Percentiles rank a stretch among this genome's conserved stretches.
phyloP scores from a whole-genome alignment of 2,113 vertebrate genomes.

The Peromyscus leucopus region DNA sequence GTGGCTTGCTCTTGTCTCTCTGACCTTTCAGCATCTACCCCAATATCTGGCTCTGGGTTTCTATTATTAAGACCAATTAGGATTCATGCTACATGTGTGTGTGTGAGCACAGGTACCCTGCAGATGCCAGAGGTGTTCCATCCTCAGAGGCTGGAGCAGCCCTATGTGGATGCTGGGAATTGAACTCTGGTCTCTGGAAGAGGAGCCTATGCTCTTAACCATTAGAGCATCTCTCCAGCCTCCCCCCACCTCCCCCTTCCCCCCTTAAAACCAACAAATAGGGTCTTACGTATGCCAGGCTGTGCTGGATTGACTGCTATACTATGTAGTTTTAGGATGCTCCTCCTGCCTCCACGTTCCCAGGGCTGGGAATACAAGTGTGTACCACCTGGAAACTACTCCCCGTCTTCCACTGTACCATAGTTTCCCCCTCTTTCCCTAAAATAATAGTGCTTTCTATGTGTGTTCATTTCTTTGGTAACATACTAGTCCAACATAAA shows the following conservation, averaged over 20 bases:
- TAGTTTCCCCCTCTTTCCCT: too few species aligned
- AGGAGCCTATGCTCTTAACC: not conserved
- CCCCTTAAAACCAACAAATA: not conserved
- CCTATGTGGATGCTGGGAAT: not conserved
- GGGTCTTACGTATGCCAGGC: too few species aligned
- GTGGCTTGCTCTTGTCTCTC: too few species aligned
- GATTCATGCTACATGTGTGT: too few species aligned
- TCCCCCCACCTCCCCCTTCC: not conserved
- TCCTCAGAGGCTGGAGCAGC: too few species aligned
- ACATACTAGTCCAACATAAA: too few species aligned
- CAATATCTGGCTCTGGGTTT: too few species aligned
- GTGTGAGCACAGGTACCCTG: not conserved
- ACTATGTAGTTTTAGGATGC: not conserved
- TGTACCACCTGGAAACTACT: too few species aligned
- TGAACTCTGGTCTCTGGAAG: not conserved
- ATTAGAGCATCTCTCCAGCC: not conserved
- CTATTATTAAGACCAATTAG: too few species aligned
- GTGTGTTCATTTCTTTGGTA: not conserved
- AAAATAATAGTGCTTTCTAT: not conserved
- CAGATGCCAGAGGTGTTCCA: too few species aligned
- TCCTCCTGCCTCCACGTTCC: not conserved
- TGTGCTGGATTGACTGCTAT: not conserved
- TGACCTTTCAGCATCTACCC: too few species aligned
- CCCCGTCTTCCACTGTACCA: accelerated
- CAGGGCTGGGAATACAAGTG: not conserved